Evolutionary conservation across 2,888 invertebrate species (phyloP), one percentile per base, ranked within the genome.

Genomic region (Dryocosmus kuriphilus): DNA sequence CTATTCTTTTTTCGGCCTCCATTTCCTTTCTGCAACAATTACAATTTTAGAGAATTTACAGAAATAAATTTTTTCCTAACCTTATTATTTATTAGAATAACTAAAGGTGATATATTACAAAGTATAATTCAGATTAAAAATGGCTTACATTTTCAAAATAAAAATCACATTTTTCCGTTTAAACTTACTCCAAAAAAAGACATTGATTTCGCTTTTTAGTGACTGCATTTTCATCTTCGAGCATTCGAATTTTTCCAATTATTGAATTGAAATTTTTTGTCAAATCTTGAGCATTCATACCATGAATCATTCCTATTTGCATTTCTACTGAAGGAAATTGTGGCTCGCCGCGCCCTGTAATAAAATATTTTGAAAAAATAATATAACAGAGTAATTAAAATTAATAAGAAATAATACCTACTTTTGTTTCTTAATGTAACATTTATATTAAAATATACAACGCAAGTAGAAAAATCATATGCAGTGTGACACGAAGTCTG

Each of bases 161-260:
- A 3, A 14, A 41, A 41, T 14, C 16, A 41, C 90, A 84, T 88
- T 38, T 81, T 80, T 22, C 79, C 85, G 32, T 90, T 81, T 27
- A 55, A 80, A 61, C 84, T 82, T 88, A 90, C 80, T 90, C 89
- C 60, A 80, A 65, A n/a, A 86, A 77, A 5, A 89, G 86, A 75
- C 86, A 86, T 27, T 86, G 83, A 74, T 86, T 88, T n/a, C 87
- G 83, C 55, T 83, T 85, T 75, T 87, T 86, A 80, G 89, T 82
- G 5, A 85, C 84, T n/a, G 80, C 79, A 41, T 88, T 88, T 77
- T 84, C 86, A 73, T 88, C 86, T 76, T 89, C 88, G 60, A 90
- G 84, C 41, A 84, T 80, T 55, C 82, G 30, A 16, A 57, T 63
- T 74, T 71, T 78, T 57, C 57, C 77, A 19, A 77, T 46, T n/a